A percentile compares a stretch with the other conserved stretches of the same genome.
Conservation (phyloP, 53 echinoderm and acorn worm species). For the Stichopus horrens region DNA sequence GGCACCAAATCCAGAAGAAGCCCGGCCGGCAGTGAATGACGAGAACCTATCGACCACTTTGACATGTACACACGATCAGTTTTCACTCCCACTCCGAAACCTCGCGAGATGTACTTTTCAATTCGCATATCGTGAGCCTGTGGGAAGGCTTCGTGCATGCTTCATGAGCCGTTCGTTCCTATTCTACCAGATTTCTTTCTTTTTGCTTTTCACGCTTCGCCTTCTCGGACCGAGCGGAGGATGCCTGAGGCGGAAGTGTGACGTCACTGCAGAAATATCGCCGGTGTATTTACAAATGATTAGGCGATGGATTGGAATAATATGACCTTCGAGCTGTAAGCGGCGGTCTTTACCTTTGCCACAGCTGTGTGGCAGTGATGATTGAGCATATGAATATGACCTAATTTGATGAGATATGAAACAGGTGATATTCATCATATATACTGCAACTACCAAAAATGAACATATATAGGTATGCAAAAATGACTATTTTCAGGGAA, state of each 20-base stretch:
- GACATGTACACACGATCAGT: neutral
- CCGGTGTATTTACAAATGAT: constrained; percentile 12
- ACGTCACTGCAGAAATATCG: constrained; percentile 7
- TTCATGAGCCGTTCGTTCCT: neutral
- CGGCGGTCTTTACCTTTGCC: neutral
- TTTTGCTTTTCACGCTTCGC: neutral
- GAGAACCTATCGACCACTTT: neutral
- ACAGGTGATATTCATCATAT: neutral
- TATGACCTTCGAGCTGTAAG: constrained; percentile 13
- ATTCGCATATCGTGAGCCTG: constrained; percentile 1
- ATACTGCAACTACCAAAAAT: too few species aligned
- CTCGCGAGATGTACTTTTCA: constrained; percentile 2
- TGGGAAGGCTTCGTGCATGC: neutral
- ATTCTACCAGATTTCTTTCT: constrained; percentile 1
- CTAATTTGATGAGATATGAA: constrained; percentile 18
- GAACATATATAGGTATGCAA: too few species aligned
- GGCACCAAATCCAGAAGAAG: too few species aligned
- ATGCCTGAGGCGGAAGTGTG: neutral
- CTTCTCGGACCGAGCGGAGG: constrained; percentile 1
- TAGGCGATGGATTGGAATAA: constrained; percentile 24
- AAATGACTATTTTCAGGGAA: too few species aligned
- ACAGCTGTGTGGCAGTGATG: neutral
- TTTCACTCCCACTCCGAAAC: neutral
- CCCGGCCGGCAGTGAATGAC: neutral
- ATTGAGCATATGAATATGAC: constrained; percentile 21